Evolutionary conservation across 2,113 vertebrate species (phyloP).

Genomic region (Melanostigma gelatinosum): DNA sequence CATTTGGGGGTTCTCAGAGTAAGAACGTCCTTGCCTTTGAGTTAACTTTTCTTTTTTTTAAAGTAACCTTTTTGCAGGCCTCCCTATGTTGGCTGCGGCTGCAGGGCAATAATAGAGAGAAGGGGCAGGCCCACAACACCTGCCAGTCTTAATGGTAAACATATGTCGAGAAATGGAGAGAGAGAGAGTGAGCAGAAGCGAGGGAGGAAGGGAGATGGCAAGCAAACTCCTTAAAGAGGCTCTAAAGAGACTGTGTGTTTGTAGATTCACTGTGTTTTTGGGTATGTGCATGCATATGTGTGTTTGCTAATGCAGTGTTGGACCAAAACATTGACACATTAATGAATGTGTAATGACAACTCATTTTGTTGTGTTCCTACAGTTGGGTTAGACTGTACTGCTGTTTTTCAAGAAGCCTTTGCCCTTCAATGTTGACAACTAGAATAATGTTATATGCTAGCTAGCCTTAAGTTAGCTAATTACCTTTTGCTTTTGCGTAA

Average conservation of each 20-base stretch:
- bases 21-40: constrained; percentile 39
- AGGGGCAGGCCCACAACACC: constrained; percentile 77
- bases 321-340: not conserved
- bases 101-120: constrained; percentile 72
- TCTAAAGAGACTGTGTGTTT: constrained; percentile 36
- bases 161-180: constrained; percentile 69
- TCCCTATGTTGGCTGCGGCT: constrained; percentile 55
- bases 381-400: not conserved
- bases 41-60: constrained; percentile 44
- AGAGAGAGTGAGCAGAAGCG: constrained; percentile 41
- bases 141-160: constrained; percentile 83
- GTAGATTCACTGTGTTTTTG: constrained; percentile 25
- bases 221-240: constrained; percentile 51
- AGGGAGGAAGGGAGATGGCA: constrained; percentile 30
- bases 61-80: constrained; percentile 63
- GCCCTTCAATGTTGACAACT: not conserved
- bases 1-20: constrained; percentile 22
- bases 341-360: not conserved
- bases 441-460: not conserved
- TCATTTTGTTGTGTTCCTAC: too few relatives aligned
- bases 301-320: not conserved
- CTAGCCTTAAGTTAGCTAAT: not conserved
- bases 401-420: not conserved
- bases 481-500: not conserved
- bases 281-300: constrained; percentile 5